Conservation (phyloP, 2,113 vertebrate species). For the Sapajus apella region DNA sequence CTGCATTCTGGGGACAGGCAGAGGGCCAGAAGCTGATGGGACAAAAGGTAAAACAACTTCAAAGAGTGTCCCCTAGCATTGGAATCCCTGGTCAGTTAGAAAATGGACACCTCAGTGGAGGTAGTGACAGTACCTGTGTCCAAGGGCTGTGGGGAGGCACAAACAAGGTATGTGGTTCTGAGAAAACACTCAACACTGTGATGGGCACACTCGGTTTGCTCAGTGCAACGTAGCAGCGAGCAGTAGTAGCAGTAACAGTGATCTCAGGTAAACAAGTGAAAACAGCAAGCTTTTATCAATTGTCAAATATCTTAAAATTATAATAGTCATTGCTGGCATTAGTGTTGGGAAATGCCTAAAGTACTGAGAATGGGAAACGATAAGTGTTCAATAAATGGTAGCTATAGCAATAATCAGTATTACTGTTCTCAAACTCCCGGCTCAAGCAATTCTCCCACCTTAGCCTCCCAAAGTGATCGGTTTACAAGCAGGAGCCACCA, state of each 20-base stretch:
- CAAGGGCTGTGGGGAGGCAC: neutral
- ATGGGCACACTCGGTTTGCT: neutral
- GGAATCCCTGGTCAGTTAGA: neutral
- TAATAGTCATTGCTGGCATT: neutral
- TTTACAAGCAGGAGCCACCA: too few relatives aligned
- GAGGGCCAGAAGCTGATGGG: neutral
- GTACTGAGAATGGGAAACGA: neutral
- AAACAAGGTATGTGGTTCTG: too few relatives aligned
- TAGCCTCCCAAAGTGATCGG: too few relatives aligned
- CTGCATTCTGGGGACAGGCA: neutral
- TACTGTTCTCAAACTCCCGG: neutral
- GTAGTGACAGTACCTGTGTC: neutral
- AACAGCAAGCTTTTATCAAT: neutral
- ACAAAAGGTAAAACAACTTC: neutral
- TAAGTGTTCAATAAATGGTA: neutral
- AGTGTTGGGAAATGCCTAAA: neutral
- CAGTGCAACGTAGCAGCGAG: neutral
- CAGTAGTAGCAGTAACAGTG: neutral
- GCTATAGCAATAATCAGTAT: neutral
- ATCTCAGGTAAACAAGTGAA: neutral
- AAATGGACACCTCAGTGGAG: neutral
- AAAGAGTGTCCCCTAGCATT: neutral
- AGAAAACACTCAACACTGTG: neutral
- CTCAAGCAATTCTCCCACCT: too few relatives aligned
- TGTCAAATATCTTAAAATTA: neutral